A percentile compares a stretch with the other conserved stretches of the same genome.
Conservation (phyloP, 30 jellyfish, hydroid and myxozoan genomes). For the Cassiopea xamachana region DNA sequence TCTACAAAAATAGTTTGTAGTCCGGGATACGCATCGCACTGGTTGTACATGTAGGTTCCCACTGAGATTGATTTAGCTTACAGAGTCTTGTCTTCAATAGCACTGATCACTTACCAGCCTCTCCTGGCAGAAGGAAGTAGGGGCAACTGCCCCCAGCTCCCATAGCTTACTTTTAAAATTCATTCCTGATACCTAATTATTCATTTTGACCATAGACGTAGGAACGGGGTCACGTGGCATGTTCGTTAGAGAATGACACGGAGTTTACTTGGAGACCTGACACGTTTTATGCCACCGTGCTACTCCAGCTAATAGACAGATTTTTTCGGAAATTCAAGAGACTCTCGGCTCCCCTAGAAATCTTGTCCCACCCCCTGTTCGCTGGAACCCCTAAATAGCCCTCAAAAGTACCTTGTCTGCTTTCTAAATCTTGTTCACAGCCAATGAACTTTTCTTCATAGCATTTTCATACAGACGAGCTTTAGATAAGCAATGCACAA, state of each 20-base stretch:
- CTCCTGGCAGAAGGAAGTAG: background rate
- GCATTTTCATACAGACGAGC: too few species aligned
- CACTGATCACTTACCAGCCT: background rate
- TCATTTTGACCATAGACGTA: background rate
- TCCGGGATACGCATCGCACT: background rate
- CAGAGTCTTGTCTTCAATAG: background rate
- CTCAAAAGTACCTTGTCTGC: too few species aligned
- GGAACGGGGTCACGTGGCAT: background rate
- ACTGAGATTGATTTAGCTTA: background rate
- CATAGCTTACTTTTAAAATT: background rate
- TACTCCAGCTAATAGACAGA: too few species aligned
- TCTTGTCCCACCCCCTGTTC: too few species aligned
- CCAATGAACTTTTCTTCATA: too few species aligned
- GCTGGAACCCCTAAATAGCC: too few species aligned
- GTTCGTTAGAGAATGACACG: background rate
- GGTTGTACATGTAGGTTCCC: background rate
- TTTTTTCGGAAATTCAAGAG: too few species aligned
- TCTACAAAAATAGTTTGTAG: background rate
- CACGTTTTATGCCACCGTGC: too few species aligned
- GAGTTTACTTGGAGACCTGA: too few species aligned
- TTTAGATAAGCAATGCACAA: too few species aligned
- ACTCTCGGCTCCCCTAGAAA: too few species aligned
- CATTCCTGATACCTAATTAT: background rate
- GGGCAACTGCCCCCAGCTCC: background rate
- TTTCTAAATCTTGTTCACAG: too few species aligned